Evolutionary conservation across 2,888 invertebrate species (phyloP), one percentile per base, ranked within the genome.

Genomic region (Drosophila rubida): DNA sequence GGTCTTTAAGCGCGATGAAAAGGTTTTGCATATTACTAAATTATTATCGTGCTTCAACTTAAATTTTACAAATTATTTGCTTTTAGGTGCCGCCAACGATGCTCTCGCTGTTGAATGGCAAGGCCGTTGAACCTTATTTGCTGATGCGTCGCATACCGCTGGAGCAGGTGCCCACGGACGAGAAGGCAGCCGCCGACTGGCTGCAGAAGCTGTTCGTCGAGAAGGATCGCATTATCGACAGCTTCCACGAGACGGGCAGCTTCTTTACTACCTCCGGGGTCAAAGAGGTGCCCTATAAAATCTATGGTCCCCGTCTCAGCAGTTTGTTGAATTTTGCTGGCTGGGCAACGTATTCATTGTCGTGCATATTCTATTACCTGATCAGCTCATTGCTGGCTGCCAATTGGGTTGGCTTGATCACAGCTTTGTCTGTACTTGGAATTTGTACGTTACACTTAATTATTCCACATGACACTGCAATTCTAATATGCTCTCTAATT

Each of bases 81-180:
- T 50, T 73, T 19, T 82, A 94, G 93, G 93, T 93, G 13, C 94
- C 95, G 49, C 96, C 97, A n/a, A 96, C 96, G 0, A 94, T 97
- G 85, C 95, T 94, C 37, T 96, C 95, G 87, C 92, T 97, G 80
- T 91, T 97, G 27, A 93, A 94, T 74, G 97, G 97, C 0, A 94
- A 95, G 87, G 92, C 93, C 30, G 94, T 97, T 0, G 94, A 94
- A 69, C 96, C 95, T 0, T 95, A 97, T 88, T 92, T 97, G 92
- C 95, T 95, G 87, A 94, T 97, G 80, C 94, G 95, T 72, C 94
- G 98, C 87, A 96, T 97, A 90, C 96, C 96, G 0, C 93, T 98
- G 44, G 95, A 96, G 46, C 94, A 94, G 51, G 94, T 98, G 27
- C 98, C 98, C 0, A 94, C 94, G 45, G 95, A 94, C 54, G 93